These are phyloP conservation scores for Gymnarchus niloticus DNA, from an alignment of 2,113 vertebrate species.

Conservation along the genomic window DNA sequence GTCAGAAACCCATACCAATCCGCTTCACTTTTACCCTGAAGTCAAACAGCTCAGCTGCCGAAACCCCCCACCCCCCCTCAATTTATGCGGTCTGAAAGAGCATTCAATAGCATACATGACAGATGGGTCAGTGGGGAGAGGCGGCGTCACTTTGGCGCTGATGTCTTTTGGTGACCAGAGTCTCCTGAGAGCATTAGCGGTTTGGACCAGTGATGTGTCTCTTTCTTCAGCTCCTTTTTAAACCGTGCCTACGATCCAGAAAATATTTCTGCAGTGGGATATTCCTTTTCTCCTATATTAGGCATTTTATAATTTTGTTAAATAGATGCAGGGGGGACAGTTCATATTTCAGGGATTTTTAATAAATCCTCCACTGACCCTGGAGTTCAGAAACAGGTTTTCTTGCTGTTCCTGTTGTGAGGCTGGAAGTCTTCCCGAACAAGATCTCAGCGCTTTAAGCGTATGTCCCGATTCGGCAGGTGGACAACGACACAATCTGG, in stretches of 20 bases:
- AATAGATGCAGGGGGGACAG: neutral
- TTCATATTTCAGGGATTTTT: neutral
- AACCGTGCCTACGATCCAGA: neutral
- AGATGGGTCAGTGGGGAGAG: neutral
- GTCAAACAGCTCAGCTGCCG: neutral
- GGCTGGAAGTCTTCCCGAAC: neutral
- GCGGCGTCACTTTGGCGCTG: neutral
- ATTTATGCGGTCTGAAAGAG: neutral
- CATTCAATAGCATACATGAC: neutral
- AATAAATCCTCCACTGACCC: neutral
- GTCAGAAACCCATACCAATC: neutral
- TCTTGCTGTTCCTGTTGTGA: neutral
- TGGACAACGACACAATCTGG: slow-evolving; percentile 91
- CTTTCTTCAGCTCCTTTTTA: neutral
- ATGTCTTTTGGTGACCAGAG: neutral
- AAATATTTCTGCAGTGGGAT: neutral
- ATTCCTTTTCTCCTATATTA: neutral
- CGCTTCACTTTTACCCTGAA: neutral
- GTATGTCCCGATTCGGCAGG: slow-evolving; percentile 58
- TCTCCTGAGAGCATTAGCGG: neutral
- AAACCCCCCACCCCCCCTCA: neutral
- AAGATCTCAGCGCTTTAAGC: neutral
- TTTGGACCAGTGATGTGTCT: neutral
- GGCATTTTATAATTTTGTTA: neutral
- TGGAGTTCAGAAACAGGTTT: neutral